Conservation (phyloP, 2,113 vertebrate genomes). For the Mustela lutreola region DNA sequence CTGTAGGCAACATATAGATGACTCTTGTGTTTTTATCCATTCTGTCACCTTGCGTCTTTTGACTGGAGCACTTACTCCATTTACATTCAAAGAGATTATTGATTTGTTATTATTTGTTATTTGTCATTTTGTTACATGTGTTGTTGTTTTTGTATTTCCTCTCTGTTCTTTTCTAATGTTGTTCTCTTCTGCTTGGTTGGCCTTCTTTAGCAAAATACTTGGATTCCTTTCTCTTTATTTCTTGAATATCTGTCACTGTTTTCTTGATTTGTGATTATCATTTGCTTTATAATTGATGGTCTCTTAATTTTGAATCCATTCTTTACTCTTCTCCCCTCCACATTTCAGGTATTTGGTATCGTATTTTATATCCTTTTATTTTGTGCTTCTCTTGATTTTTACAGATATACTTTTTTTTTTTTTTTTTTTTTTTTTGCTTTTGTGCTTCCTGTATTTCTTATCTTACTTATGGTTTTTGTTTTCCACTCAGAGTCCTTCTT, state of each 20-base stretch:
- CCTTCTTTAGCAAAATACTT: too few species aligned
- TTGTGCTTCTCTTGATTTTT: not conserved
- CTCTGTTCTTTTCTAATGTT: too few species aligned
- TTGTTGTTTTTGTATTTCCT: too few species aligned
- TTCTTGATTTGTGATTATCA: not conserved
- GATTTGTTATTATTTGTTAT: too few species aligned
- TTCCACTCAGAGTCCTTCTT: not conserved
- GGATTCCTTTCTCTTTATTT: not conserved
- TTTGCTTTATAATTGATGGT: not conserved
- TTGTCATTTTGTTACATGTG: too few species aligned
- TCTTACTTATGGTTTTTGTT: not conserved
- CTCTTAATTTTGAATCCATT: not conserved
- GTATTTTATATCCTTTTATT: not conserved
- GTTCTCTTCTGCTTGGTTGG: too few species aligned
- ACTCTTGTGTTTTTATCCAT: too few species aligned
- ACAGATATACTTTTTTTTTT: not conserved
- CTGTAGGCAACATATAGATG: too few species aligned
- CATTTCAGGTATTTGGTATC: not conserved
- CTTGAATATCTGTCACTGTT: not conserved
- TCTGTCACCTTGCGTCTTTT: too few species aligned
- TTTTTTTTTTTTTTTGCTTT: not conserved
- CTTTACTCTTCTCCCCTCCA: not conserved
- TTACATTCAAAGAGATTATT: too few species aligned
- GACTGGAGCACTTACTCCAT: too few species aligned
- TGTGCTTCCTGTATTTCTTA: not conserved